Percentiles rank a stretch among this genome's conserved stretches.
Evolutionary conservation across 1,140 invertebrate species (phyloP).

Genomic region (Trypoxylus dichotomus): DNA sequence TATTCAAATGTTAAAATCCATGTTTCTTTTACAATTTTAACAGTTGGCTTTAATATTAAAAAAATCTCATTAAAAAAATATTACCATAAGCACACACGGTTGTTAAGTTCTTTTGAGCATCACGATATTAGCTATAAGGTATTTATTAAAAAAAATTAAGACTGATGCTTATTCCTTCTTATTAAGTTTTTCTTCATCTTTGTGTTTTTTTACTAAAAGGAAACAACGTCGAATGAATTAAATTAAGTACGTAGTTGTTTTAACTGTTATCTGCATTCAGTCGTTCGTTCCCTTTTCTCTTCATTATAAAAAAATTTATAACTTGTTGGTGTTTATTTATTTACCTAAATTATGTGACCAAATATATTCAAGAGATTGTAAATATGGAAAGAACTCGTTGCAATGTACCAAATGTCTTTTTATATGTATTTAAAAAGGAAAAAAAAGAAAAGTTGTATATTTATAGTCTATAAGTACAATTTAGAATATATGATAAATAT

Average conservation of each 20-base stretch:
- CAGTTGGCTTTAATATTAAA: background rate
- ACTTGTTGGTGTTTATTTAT: slow-evolving; percentile 22
- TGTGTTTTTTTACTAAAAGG: slow-evolving; percentile 18
- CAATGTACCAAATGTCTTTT: slow-evolving; percentile 22
- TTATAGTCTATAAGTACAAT: slow-evolving; percentile 23
- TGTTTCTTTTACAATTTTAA: background rate
- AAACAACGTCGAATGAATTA: background rate
- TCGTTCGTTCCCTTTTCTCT: background rate
- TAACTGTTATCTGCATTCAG: slow-evolving; percentile 8
- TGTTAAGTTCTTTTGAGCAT: slow-evolving; percentile 25
- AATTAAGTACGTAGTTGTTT: background rate
- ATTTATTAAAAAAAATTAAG: slow-evolving; percentile 25
- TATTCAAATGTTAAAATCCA: slow-evolving; percentile 4
- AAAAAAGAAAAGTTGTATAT: slow-evolving; percentile 8
- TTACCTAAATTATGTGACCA: slow-evolving; percentile 25
- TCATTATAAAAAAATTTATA: slow-evolving; percentile 4
- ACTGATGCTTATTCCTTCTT: slow-evolving; percentile 25
- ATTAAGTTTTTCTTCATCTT: slow-evolving; percentile 8
- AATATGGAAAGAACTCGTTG: slow-evolving; percentile 18
- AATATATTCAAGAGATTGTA: slow-evolving; percentile 24
- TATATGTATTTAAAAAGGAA: slow-evolving; percentile 8
- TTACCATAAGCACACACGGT: background rate
- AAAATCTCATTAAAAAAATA: slow-evolving; percentile 15
- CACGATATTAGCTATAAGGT: slow-evolving; percentile 14
- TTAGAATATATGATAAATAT: slow-evolving; percentile 6